phyloP scores from a whole-genome alignment of 2,888 invertebrate genomes.

The Lobophora halterata region DNA sequence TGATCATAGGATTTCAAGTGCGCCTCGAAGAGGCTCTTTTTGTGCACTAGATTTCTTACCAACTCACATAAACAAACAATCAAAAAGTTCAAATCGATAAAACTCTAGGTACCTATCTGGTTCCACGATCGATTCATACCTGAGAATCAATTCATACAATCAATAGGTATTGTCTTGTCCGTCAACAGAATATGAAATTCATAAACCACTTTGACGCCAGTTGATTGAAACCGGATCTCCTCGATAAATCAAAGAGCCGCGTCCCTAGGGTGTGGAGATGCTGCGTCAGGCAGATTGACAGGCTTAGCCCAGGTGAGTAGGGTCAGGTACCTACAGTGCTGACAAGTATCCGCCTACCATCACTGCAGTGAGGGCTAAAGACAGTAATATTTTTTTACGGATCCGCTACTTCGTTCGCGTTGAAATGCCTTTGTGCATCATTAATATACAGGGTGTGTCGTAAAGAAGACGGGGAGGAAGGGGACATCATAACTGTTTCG shows the following conservation, averaged over 20 bases:
- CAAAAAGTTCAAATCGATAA: no score
- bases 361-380: conserved; percentile 17
- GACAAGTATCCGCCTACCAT: conserved; percentile 13
- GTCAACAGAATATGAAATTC: conserved; percentile 12
- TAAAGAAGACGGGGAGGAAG: no score
- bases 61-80: no score
- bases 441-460: no score
- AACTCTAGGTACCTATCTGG: no score
- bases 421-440: no score
- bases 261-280: conserved; percentile 13
- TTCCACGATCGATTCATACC: background rate
- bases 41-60: no score
- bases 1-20: no score
- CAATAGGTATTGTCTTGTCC: conserved; percentile 1
- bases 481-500: no score
- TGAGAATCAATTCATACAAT: background rate
- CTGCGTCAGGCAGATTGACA: conserved; percentile 21
- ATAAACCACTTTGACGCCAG: conserved; percentile 23
- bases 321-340: conserved; percentile 19
- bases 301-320: conserved; percentile 16
- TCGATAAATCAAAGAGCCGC: conserved; percentile 28
- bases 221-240: conserved; percentile 29
- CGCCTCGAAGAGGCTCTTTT: no score
- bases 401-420: no score
- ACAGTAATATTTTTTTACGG: no score